These are phyloP conservation scores for Hypercompe scribonia DNA, from an alignment of 2,888 invertebrate species.

Conservation along the genomic window DNA sequence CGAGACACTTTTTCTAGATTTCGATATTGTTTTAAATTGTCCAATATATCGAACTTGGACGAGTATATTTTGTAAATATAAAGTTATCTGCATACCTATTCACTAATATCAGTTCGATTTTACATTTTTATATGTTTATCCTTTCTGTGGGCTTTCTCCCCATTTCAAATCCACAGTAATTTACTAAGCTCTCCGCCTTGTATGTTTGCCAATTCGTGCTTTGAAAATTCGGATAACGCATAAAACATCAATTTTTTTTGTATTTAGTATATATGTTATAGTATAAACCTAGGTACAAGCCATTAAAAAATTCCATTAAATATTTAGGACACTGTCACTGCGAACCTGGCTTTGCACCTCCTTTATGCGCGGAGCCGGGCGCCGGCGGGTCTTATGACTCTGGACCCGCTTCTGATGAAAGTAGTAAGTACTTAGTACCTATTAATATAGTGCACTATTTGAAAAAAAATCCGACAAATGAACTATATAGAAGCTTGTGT, in stretches of 20 bases:
- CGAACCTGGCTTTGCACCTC: slow-evolving; percentile 94
- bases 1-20: background rate
- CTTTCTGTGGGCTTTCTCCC: background rate
- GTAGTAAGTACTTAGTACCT: slow-evolving; percentile 84
- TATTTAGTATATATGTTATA: background rate
- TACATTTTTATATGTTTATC: background rate
- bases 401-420: slow-evolving; percentile 95
- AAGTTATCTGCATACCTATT: background rate
- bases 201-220: too few species aligned
- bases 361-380: slow-evolving; percentile 94
- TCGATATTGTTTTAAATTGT: background rate
- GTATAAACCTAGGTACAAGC: background rate
- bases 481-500: too few species aligned
- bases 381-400: slow-evolving; percentile 96
- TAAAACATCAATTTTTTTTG: too few species aligned
- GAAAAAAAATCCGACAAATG: background rate
- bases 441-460: background rate
- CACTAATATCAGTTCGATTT: background rate
- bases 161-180: background rate
- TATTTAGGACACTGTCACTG: slow-evolving; percentile 96
- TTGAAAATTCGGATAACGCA: too few species aligned
- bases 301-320: background rate
- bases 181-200: too few species aligned
- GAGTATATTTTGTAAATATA: background rate
- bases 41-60: background rate